Percentiles rank a stretch among this genome's conserved stretches.
Conservation (phyloP, 2,888 invertebrate genomes). For the Cephalotes varians region DNA sequence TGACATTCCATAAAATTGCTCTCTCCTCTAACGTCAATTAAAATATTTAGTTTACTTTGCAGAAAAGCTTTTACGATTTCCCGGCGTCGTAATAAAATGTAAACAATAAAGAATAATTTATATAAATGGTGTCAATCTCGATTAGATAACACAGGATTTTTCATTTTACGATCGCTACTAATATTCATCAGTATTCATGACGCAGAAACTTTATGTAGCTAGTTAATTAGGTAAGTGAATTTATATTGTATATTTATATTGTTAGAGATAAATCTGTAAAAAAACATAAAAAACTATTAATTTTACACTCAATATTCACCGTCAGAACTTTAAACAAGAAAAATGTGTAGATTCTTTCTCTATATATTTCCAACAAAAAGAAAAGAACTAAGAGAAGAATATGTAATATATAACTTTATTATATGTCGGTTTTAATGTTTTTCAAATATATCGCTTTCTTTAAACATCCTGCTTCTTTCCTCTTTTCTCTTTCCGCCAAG, state of each 20-base stretch:
- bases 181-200: neutral
- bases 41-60: constrained; percentile 36
- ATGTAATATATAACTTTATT: neutral
- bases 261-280: neutral
- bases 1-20: constrained; percentile 46
- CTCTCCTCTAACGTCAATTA: constrained; percentile 28
- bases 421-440: neutral
- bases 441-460: neutral
- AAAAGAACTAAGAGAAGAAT: neutral
- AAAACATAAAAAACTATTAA: neutral
- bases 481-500: neutral
- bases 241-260: neutral
- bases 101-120: constrained; percentile 2
- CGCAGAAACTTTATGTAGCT: neutral
- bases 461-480: neutral
- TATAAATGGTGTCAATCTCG: neutral
- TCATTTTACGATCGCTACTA: neutral
- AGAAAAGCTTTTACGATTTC: constrained; percentile 3
- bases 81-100: neutral
- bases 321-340: neutral
- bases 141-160: neutral
- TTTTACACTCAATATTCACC: neutral
- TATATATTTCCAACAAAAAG: neutral
- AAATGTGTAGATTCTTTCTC: neutral
- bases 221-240: neutral